These are phyloP conservation scores for Notocelia uddmanniana DNA, from an alignment of 2,888 invertebrate genomes.

Conservation along the genomic window DNA sequence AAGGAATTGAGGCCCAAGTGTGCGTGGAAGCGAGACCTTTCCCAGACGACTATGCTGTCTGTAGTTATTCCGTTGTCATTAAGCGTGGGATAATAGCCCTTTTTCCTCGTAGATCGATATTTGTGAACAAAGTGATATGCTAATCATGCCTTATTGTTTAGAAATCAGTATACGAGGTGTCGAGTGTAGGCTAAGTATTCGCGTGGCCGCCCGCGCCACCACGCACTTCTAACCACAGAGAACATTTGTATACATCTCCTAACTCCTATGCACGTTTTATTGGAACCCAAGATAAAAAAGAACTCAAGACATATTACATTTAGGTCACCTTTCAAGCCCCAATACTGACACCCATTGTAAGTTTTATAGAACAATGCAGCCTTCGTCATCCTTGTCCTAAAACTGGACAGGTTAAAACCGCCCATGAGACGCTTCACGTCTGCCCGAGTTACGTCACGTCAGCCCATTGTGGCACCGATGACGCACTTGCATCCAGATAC, in stretches of 20 bases:
- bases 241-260: too few relatives aligned
- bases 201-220: too few relatives aligned
- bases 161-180: too few relatives aligned
- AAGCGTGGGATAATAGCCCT: conserved; percentile 38
- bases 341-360: conserved; percentile 6
- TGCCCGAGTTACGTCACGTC: conserved; percentile 25
- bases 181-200: too few relatives aligned
- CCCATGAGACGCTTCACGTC: neutral
- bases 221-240: too few relatives aligned
- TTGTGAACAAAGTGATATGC: conserved; percentile 32
- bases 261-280: too few relatives aligned
- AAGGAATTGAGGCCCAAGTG: neutral
- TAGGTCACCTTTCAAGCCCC: neutral
- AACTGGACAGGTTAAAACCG: neutral
- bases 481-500: conserved; percentile 55
- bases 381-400: conserved; percentile 15
- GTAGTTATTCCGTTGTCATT: conserved; percentile 22
- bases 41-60: conserved; percentile 23
- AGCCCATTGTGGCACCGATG: conserved; percentile 45
- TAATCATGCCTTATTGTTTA: conserved; percentile 1
- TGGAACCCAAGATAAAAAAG: too few relatives aligned
- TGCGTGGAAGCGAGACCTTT: conserved; percentile 36
- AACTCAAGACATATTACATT: too few relatives aligned
- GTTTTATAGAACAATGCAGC: conserved; percentile 13
- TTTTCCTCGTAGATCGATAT: conserved; percentile 44